Percentiles rank a stretch among this genome's conserved stretches.
These are phyloP conservation scores for Acrocephalus scirpaceus DNA, from an alignment of 2,797 vertebrate genomes.

Conservation along the genomic window DNA sequence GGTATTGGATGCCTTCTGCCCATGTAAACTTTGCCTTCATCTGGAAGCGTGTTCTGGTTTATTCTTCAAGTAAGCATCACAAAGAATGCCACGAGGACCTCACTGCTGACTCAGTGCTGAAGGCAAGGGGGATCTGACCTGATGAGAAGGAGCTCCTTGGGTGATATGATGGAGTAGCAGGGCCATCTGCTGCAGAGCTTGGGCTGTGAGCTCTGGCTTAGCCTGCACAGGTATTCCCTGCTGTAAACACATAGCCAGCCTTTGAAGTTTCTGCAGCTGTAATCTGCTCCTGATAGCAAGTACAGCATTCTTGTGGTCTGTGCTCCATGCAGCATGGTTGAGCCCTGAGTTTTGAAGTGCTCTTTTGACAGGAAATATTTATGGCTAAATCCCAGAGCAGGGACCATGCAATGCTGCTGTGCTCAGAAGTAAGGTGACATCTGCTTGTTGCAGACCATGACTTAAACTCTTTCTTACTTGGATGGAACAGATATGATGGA, in stretches of 20 bases:
- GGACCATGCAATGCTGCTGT: neutral
- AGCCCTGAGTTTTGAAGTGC: neutral
- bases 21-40: neutral
- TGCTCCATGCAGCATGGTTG: neutral
- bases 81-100: neutral
- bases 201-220: neutral
- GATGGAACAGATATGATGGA: neutral
- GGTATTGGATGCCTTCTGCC: neutral
- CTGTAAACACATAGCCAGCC: neutral
- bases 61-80: neutral
- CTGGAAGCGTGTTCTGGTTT: neutral
- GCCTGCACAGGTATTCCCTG: neutral
- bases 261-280: neutral
- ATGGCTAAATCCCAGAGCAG: neutral
- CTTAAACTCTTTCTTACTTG: neutral
- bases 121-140: neutral
- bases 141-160: neutral
- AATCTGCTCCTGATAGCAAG: neutral
- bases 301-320: neutral
- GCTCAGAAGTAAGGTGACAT: neutral
- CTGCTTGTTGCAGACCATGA: neutral
- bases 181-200: neutral
- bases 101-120: neutral
- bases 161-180: neutral
- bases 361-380: neutral